A percentile compares a stretch with the other conserved stretches of the same genome.
Conservation (phyloP, 1,140 invertebrate genomes). For the Eupristina koningsbergeri region DNA sequence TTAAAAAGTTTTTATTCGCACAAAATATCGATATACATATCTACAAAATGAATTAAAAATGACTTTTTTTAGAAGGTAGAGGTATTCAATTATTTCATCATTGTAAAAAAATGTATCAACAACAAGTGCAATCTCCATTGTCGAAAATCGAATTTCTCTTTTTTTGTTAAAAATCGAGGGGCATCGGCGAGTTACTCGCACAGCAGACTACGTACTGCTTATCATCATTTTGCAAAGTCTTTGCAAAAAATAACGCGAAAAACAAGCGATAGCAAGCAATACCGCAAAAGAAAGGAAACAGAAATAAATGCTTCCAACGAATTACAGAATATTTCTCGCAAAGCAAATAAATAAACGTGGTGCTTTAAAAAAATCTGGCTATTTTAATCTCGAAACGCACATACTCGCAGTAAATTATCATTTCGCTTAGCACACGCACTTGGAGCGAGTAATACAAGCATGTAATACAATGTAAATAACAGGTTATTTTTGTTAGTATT, state of each 20-base stretch:
- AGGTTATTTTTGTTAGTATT: not conserved
- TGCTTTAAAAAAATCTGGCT: constrained; percentile 2
- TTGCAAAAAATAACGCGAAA: not conserved
- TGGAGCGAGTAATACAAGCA: not conserved
- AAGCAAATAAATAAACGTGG: constrained; percentile 1
- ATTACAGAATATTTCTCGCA: constrained; percentile 11
- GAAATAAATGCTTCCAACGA: not conserved
- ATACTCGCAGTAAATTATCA: not conserved
- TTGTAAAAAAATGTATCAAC: too few species aligned
- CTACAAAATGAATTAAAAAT: too few species aligned
- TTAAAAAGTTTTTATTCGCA: too few species aligned
- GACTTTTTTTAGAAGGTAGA: too few species aligned
- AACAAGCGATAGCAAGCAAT: not conserved
- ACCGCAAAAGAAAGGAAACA: constrained; percentile 1
- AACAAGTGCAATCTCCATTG: too few species aligned
- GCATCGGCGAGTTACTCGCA: too few species aligned
- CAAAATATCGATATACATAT: too few species aligned
- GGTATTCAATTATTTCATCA: not conserved
- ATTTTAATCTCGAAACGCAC: not conserved
- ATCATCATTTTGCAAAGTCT: constrained; percentile 9
- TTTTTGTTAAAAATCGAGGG: too few species aligned
- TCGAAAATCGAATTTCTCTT: too few species aligned
- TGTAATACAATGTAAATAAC: constrained; percentile 10
- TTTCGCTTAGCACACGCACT: not conserved
- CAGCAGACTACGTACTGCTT: not conserved